These are phyloP conservation scores for Oreochromis spilurus DNA, from an alignment of 2,113 vertebrate species.

Conservation along the genomic window DNA sequence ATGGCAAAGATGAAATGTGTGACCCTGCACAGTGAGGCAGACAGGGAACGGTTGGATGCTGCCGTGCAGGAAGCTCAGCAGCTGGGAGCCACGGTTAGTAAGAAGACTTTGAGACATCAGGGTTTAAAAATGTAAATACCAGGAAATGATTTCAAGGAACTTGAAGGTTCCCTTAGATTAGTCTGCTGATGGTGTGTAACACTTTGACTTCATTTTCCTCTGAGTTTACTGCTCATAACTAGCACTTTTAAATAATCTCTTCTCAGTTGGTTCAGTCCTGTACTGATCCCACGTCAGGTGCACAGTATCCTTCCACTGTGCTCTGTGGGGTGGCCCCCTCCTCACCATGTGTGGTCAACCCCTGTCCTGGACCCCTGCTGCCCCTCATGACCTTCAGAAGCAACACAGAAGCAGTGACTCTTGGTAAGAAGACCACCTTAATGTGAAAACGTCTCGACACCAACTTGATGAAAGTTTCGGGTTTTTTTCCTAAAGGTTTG, in stretches of 20 bases:
- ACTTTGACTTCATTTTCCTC: background rate
- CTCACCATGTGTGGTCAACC: conserved; percentile 67
- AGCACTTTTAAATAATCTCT: background rate
- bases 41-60: conserved; percentile 50
- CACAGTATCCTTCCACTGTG: conserved; percentile 80
- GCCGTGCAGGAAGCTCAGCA: conserved; percentile 74
- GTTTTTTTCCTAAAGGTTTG: rapidly evolving
- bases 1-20: conserved; percentile 73
- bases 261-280: conserved; percentile 78
- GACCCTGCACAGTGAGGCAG: conserved; percentile 47
- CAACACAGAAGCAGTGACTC: conserved; percentile 72
- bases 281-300: conserved; percentile 35
- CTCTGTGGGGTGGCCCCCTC: conserved; percentile 76
- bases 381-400: conserved; percentile 81
- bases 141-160: background rate
- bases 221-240: background rate
- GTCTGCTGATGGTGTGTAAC: background rate
- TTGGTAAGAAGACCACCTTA: conserved; percentile 56
- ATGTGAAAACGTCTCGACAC: background rate
- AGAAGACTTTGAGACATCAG: background rate
- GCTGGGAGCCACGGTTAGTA: conserved; percentile 81
- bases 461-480: background rate
- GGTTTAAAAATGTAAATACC: background rate
- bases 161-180: background rate
- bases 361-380: conserved; percentile 70